phyloP scores from a whole-genome alignment of 2,888 invertebrate species.

The Mimachlamys varia region DNA sequence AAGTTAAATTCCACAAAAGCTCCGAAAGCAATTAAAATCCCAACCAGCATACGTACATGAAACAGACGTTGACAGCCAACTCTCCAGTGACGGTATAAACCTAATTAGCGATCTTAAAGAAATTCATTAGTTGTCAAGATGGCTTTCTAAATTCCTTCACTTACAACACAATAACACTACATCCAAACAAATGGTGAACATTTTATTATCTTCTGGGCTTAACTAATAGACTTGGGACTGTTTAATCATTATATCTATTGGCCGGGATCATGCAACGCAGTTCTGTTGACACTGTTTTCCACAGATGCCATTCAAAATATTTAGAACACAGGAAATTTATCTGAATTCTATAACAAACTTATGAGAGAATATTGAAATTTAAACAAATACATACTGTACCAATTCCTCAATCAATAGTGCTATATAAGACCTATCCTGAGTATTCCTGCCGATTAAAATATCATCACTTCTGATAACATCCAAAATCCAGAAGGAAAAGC shows the following conservation, averaged over 20 bases:
- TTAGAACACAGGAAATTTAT: neutral
- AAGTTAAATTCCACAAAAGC: neutral
- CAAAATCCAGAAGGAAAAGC: neutral
- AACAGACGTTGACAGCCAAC: neutral
- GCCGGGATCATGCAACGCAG: too few relatives aligned
- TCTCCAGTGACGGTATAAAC: neutral
- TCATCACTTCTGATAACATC: neutral
- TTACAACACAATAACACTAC: neutral
- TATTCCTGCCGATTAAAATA: too few relatives aligned
- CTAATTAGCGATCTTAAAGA: neutral
- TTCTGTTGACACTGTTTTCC: neutral
- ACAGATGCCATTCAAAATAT: neutral
- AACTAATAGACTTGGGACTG: neutral
- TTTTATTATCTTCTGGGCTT: neutral
- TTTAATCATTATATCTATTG: too few relatives aligned
- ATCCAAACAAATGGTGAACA: neutral
- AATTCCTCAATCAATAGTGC: too few relatives aligned
- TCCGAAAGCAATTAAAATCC: neutral
- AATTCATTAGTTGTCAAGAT: neutral
- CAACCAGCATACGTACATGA: neutral
- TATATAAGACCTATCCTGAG: too few relatives aligned
- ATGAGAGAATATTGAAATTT: too few relatives aligned
- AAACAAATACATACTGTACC: too few relatives aligned
- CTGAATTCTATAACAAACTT: too few relatives aligned
- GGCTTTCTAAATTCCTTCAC: neutral